Conservation (phyloP, 2,113 vertebrate species). For the Eonycteris spelaea region DNA sequence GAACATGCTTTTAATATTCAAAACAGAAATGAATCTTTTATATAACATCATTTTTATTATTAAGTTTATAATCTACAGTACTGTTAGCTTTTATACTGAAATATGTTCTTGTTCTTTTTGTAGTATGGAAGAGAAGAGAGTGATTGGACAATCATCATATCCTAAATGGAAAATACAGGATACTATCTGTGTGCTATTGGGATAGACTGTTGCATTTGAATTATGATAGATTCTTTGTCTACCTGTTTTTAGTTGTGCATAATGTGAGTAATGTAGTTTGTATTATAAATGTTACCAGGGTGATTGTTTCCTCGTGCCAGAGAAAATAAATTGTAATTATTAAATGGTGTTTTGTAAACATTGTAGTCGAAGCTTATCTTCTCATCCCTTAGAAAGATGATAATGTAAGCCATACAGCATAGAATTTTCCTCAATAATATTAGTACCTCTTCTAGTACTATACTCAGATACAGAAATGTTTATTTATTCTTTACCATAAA, state of each 20-base stretch:
- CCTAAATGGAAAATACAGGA: conserved; percentile 50
- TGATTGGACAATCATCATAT: conserved; percentile 84
- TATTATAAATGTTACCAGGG: conserved; percentile 34
- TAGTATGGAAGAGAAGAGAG: conserved; percentile 87
- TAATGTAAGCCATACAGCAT: conserved; percentile 76
- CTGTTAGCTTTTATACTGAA: conserved; percentile 31
- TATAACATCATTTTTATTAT: background rate
- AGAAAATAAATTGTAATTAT: conserved; percentile 68
- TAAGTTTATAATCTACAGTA: background rate
- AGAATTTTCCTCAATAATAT: conserved; percentile 68
- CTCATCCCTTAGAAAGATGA: conserved; percentile 78
- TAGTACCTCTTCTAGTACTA: conserved; percentile 68
- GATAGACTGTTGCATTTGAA: background rate
- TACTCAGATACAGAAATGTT: background rate
- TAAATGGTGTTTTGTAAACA: conserved; percentile 65
- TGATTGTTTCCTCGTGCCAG: conserved; percentile 69
- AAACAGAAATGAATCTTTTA: background rate
- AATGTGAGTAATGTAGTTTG: conserved; percentile 64
- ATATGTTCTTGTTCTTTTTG: conserved; percentile 69
- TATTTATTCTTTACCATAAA: background rate
- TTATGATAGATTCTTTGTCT: conserved; percentile 62
- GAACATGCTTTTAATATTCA: background rate
- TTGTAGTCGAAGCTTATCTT: conserved; percentile 64
- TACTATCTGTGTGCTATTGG: background rate
- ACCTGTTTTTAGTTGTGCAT: conserved; percentile 41